A percentile compares a stretch with the other conserved stretches of the same genome.
phyloP scores from a whole-genome alignment of 1,140 invertebrate species.

The Gryon sp. region DNA sequence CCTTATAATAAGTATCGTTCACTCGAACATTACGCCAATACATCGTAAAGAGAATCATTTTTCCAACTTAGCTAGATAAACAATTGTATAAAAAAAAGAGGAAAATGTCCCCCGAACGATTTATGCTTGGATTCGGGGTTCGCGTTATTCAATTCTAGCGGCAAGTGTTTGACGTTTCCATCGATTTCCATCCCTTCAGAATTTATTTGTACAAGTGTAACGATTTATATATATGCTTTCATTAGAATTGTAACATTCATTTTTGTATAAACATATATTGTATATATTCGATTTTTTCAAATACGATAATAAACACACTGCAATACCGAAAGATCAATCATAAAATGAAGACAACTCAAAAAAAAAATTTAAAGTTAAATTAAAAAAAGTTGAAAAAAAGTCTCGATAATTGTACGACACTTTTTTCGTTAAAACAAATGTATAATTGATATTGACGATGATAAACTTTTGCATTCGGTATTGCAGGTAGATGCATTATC shows the following conservation, averaged over 20 bases:
- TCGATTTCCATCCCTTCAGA: conserved; percentile 28
- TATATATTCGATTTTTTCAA: conserved; percentile 44
- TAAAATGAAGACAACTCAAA: too few species aligned
- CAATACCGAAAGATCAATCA: conserved; percentile 54
- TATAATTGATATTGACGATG: too few species aligned
- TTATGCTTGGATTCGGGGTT: conserved; percentile 19
- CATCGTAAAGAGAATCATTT: conserved; percentile 20
- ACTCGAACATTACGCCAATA: conserved; percentile 42
- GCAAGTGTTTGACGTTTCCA: conserved; percentile 33
- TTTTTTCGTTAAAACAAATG: too few species aligned
- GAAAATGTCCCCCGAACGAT: not conserved
- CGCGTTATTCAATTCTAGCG: conserved; percentile 33
- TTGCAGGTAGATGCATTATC: conserved; percentile 53
- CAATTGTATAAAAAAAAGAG: conserved; percentile 33
- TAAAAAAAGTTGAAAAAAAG: too few species aligned
- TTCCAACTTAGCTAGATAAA: conserved; percentile 36
- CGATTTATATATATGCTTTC: conserved; percentile 41
- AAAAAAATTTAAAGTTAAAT: too few species aligned
- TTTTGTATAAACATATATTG: conserved; percentile 48
- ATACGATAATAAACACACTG: conserved; percentile 27
- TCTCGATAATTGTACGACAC: too few species aligned
- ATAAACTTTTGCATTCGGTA: conserved; percentile 48
- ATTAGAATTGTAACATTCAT: too few species aligned
- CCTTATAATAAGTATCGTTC: conserved; percentile 39
- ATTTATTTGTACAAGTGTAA: conserved; percentile 48